Evolutionary conservation across 2,113 vertebrate genomes (phyloP), one percentile per base, ranked within the genome.

Genomic region (Solea solea): DNA sequence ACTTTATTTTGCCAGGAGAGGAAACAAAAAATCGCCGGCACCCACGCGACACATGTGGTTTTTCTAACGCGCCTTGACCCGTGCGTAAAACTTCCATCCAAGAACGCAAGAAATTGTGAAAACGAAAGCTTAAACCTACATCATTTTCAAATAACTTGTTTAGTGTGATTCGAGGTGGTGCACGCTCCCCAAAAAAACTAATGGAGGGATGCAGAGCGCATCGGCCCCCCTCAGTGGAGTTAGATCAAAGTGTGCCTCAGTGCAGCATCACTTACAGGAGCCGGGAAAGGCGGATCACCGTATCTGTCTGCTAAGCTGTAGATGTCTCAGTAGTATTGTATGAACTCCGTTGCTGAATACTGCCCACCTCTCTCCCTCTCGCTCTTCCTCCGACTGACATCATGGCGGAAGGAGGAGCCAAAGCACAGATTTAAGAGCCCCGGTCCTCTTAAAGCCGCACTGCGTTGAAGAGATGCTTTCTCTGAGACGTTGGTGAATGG

Each of bases 301-400:
- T 87, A 85, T 88, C 87, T 86, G 88, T 91, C 84, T 89, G 92
- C 90, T 90, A 89, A 92, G 90, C 93, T 92, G 90, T 87, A 69
- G 89, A 90, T 87, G 90, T 92, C 92, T 94, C 92, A 89, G 92
- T 93, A 91, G 93, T 92, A 93, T 92, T 91, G 92, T 86, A 93
- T 91, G 91, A 93, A 92, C 93, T 93, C 91, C 83, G 90, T 90
- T 91, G 88, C 89, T 90, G 86, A 89, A 86, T 83, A 72, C 90
- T 89, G 90, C 92, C 88, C 86, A 90, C 90, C 90, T 90, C 91
- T 89, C 92, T 90, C 77, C 41, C 88, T 83, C 86, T 86, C 89
- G 71, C 90, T 89, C 90, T 89, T 83, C 82, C 89, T 88, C 74
- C 64, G 78, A 80, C 85, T 93, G 93, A 94, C 93, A 90, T 94